Evolutionary conservation across 2,113 vertebrate genomes (phyloP).

Genomic region (Toxotes jaculatrix): DNA sequence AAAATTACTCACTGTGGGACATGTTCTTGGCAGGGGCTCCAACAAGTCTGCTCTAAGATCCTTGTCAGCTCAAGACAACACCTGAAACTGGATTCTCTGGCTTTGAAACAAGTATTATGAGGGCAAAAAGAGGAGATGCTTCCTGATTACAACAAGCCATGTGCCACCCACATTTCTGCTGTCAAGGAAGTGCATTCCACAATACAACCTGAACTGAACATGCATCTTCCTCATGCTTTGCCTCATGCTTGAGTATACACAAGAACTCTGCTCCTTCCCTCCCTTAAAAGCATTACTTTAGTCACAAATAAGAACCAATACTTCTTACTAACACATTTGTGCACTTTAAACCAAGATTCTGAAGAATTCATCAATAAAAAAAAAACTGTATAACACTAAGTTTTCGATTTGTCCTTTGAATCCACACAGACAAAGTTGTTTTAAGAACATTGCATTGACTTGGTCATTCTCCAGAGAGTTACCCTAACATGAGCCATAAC

Average conservation of each 20-base stretch:
- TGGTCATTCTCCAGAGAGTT: not conserved
- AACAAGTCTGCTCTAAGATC: slow-evolving; percentile 21
- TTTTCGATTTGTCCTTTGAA: not conserved
- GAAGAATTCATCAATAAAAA: no score
- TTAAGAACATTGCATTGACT: not conserved
- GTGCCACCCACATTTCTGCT: not conserved
- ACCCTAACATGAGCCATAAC: not conserved
- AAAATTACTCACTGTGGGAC: slow-evolving; percentile 41
- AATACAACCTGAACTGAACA: not conserved
- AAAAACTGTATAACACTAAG: not conserved
- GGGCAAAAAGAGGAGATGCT: slow-evolving; percentile 1
- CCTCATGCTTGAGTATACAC: not conserved
- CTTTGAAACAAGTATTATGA: slow-evolving; percentile 20
- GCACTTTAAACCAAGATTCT: not conserved
- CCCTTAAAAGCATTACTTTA: not conserved
- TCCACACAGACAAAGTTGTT: no score
- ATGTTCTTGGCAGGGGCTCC: slow-evolving; percentile 35
- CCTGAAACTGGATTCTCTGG: slow-evolving; percentile 37
- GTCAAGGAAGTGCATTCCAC: slow-evolving; percentile 62
- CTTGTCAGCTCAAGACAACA: slow-evolving; percentile 29
- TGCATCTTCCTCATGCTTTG: not conserved
- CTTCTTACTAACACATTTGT: not conserved
- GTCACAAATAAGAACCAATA: not conserved
- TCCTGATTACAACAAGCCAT: slow-evolving; percentile 29
- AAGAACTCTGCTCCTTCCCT: not conserved